Evolutionary conservation across 2,888 invertebrate species (phyloP), one percentile per base, ranked within the genome.

Genomic region (Acronicta aceris): DNA sequence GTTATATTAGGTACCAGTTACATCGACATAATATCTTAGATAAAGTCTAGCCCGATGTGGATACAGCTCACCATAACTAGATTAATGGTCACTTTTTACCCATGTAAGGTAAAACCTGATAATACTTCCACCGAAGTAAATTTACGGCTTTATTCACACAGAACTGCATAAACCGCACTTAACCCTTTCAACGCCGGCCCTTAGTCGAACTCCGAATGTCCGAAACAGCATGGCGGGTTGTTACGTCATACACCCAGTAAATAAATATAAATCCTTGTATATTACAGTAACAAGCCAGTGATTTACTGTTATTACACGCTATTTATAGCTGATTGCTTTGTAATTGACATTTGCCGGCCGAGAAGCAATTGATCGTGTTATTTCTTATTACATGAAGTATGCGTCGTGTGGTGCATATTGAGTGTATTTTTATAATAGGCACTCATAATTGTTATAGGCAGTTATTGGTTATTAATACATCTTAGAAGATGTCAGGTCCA

Each of bases 281-380:
- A 60, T 59, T 74, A 79, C 67, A 76, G 72, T 82, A 85, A 86
- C 82, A 65, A 83, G 79, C 70, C 62, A 58, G 75, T 81, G 81
- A 86, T 86, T 83, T 84, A 82, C 79, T 71, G 80, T 81, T 79
- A 85, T 85, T 87, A 84, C 77, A 76, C 64, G 74, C 81, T 75
- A 79, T 84, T 83, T 82, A 82, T 78, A 78, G 76, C 74, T 82
- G 86, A 86, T 85, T 83, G 81, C 82, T 77, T 75, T 76, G 81
- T 85, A 87, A 86, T 88, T 84, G 84, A 82, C 82, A 82, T 85
- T 81, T 81, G 79, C 84, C 78, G 78, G 76, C 74, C 71, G 61
- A 65, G 40, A 41, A 56, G 63, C 79, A 76, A 79, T 81, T 79
- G 81, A 73, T 76, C 59, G 60, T 59, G 65, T 61, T 61, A 56